Base-by-base conservation (phyloP, 2,113 vertebrate genomes). In the Sterna hirundo region DNA sequence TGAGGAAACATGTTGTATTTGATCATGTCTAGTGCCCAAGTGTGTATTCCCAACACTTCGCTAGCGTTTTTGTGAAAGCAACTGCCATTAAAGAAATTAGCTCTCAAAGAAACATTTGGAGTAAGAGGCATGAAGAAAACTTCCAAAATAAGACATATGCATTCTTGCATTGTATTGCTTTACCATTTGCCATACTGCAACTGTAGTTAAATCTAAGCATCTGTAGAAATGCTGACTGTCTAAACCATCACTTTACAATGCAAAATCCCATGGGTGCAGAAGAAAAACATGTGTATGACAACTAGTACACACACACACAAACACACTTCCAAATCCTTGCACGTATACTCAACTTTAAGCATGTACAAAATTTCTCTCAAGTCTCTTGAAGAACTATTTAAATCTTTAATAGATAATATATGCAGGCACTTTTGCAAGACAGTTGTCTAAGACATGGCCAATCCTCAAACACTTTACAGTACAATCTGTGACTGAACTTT, bases 21-120 rank as follows among this genome's bases (percentile, higher is more conserved):
- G 64, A 3, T 19, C 29, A 1, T 17, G 20, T 13, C 49, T 17
- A 9, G 15, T 5, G 65, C 52, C 51, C 40, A 6, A 36, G 9
- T 26, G 15, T 3, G 2, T 4, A 5, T 8, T 46, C 68, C 82
- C 1, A 14, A 15, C 42, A 4, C 65, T 23, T 20, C 0, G 0
- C 6, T 10, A 13, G 88, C n/a, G 34, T 40, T 8, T 77, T 11
- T 9, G 42, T 38, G 30, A 26, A 26, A 88, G 8, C 1, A 44
- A 47, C 60, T 90, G 80, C n/a, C 46, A 15, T 47, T 29, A 9
- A 78, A 79, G 76, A 83, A 60, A 71, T 75, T 0, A 1, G 25
- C 68, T 78, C 70, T 51, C 42, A 71, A 71, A 60, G 20, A 75
- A 92, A 38, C 11, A 44, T 61, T 27, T 7, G 19, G 23, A 64